Evolutionary conservation across 23 tunicate genomes (phyloP), one percentile per base, ranked within the genome.

Genomic region (Styela plicata): DNA sequence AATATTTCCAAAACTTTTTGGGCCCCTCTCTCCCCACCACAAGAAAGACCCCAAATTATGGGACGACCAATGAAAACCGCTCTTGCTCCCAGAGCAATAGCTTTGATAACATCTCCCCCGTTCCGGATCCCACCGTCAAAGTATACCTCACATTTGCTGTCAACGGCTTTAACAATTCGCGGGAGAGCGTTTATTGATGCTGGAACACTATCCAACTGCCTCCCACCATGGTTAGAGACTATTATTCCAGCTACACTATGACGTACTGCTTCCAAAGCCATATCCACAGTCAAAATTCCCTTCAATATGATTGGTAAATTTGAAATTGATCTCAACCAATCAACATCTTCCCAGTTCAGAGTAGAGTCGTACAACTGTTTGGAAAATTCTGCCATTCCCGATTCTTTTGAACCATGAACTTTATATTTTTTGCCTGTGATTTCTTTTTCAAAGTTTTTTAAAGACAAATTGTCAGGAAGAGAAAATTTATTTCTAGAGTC

Each of bases 271-370:
- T 70, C 37, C 34, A 3, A 1, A 1, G 94, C 94, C 94, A 89
- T 89, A 37, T 89, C 94, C 74, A 69, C 88, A 21, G 69, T 76
- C 21, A 76, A 20, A 32, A 91, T 91, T 79, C 91, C 97, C 75
- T 91, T 91, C 0, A 87, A 44, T 29, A 91, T 83, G 64, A 91
- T 83, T 31, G 97, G 97, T 26, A 91, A 37, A 10, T 71, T 73
- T 1, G 91, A 82, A 53, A 91, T 86, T 26, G 91, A 69, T 86
- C 86, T 91, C 62, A 91, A 68, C 97, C 97, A 91, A n/a, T 64
- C 63, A 63, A 86, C 44, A 86, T 91, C 97, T 27, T 79, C 29
- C 97, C 97, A 91, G 23, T 74, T 85, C 19, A 91, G 80, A 2
- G 85, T n/a, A n/a, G 97, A 85, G 62, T 90, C 90, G 36, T 81